Evolutionary conservation across 2,797 vertebrate species (phyloP).

Genomic region (Fringilla coelebs): DNA sequence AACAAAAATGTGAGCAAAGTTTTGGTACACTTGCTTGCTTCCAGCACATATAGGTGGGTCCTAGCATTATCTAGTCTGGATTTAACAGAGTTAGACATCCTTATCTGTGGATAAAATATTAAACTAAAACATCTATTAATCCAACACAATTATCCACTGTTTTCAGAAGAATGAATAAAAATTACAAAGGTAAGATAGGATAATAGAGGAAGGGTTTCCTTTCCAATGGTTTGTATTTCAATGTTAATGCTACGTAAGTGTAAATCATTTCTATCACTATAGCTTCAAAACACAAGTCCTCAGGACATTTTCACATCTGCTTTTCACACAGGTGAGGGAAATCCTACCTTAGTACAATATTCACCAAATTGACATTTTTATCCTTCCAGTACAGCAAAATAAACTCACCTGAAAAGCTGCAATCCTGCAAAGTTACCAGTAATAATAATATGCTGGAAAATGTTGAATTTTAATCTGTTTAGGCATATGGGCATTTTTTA

Average conservation of each 20-base stretch:
- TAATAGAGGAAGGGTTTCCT: not conserved
- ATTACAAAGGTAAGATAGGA: not conserved
- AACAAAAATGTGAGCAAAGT: not conserved
- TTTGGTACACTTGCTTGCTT: not conserved
- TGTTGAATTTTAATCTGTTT: not conserved
- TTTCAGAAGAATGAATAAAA: not conserved
- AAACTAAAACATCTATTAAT: not conserved
- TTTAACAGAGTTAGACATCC: not conserved
- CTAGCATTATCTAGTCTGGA: not conserved
- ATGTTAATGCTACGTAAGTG: not conserved
- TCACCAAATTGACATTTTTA: not conserved
- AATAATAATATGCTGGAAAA: not conserved
- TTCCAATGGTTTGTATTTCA: not conserved
- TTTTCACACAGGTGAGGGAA: not conserved
- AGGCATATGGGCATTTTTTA: not conserved
- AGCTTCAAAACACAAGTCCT: conserved; percentile 23
- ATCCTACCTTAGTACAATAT: not conserved
- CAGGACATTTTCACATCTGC: conserved; percentile 5
- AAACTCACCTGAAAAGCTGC: not conserved
- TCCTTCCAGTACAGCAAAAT: not conserved
- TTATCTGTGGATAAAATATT: conserved; percentile 20
- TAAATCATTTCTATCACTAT: not conserved
- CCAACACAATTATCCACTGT: not conserved
- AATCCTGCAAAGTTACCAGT: not conserved
- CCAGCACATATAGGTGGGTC: not conserved